These are phyloP conservation scores for Osmerus eperlanus DNA, from an alignment of 2,113 vertebrate genomes.

Conservation along the genomic window DNA sequence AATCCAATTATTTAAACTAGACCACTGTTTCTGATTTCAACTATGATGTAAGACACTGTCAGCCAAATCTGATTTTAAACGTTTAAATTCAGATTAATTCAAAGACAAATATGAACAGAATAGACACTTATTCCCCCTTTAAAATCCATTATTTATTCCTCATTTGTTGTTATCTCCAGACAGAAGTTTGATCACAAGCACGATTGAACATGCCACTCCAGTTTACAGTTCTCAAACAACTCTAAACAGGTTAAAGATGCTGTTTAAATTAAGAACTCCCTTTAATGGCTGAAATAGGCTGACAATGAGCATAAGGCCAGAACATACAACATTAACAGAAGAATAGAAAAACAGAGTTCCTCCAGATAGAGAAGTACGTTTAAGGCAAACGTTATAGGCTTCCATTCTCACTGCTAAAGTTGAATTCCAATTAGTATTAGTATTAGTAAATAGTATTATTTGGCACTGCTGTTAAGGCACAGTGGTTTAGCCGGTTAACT, in stretches of 20 bases:
- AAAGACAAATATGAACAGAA: not conserved
- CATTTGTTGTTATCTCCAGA: not conserved
- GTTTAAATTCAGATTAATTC: not conserved
- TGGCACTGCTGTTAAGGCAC: conserved; percentile 42
- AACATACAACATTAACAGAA: too few species aligned
- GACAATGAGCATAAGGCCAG: too few species aligned
- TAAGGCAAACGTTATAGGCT: conserved; percentile 32
- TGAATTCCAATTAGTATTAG: not conserved
- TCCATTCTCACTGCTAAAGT: not conserved
- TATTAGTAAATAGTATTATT: conserved; percentile 1
- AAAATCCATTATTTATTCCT: not conserved
- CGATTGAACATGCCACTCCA: too few species aligned
- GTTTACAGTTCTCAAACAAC: too few species aligned
- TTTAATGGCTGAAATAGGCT: too few species aligned
- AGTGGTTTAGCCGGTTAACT: not conserved
- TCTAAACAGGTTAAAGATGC: too few species aligned
- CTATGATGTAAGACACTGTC: too few species aligned
- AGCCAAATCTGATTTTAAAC: too few species aligned
- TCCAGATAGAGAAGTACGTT: not conserved
- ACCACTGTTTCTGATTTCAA: too few species aligned
- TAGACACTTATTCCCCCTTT: not conserved
- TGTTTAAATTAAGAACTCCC: too few species aligned
- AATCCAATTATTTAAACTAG: too few species aligned
- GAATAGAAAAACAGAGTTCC: too few species aligned
- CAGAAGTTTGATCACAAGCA: not conserved